These are phyloP conservation scores for Dryoscopus gambensis DNA, from an alignment of 2,113 vertebrate genomes.

Conservation along the genomic window DNA sequence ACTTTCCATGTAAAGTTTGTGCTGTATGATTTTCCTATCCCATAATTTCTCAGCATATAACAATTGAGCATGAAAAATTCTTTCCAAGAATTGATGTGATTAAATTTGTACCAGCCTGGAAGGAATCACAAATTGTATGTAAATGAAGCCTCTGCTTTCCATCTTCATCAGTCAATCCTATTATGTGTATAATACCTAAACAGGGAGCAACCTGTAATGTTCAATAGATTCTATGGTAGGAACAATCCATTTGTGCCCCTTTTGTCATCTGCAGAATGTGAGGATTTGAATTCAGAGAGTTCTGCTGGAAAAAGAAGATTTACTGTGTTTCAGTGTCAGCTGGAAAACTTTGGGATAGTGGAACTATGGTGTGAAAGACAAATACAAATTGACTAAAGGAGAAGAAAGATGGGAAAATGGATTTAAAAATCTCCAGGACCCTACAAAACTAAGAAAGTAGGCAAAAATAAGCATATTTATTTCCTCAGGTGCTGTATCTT, in stretches of 20 bases:
- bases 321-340: neutral
- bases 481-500: neutral
- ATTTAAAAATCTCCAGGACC: neutral
- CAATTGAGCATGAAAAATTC: neutral
- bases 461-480: neutral
- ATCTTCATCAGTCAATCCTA: neutral
- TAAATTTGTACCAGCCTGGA: neutral
- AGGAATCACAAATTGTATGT: neutral
- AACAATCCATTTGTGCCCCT: neutral
- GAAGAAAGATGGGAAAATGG: neutral
- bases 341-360: neutral
- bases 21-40: neutral
- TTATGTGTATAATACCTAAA: neutral
- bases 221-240: neutral
- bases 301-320: neutral
- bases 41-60: neutral
- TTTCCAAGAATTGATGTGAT: neutral
- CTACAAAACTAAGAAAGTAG: neutral
- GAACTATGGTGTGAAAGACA: neutral
- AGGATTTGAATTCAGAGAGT: neutral
- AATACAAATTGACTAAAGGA: neutral
- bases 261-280: neutral
- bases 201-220: neutral
- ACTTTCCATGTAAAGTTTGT: neutral
- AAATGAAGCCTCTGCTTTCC: neutral